phyloP scores from a whole-genome alignment of 2,888 invertebrate species.

The Oxycera nigricornis region DNA sequence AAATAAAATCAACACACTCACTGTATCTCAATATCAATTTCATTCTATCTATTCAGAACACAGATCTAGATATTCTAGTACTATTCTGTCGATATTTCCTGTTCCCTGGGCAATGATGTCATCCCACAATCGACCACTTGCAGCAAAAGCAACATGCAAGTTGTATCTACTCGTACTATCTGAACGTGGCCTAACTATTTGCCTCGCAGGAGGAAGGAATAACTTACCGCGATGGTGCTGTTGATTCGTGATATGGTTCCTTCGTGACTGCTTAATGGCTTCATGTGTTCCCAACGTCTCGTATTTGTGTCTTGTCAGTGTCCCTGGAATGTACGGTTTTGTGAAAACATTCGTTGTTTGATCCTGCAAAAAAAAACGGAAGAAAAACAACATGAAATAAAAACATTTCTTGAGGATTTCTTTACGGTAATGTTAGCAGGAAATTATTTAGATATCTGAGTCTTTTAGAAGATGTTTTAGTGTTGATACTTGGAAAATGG shows the following conservation, averaged over 20 bases:
- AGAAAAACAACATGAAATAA: neutral
- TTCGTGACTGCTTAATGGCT: conserved; percentile 55
- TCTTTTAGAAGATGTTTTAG: neutral
- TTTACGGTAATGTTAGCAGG: neutral
- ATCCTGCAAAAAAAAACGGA: conserved; percentile 33
- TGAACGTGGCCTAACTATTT: neutral
- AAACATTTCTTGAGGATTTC: conserved; percentile 9
- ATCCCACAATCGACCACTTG: neutral
- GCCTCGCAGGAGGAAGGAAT: conserved; percentile 24
- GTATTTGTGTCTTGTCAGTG: conserved; percentile 55
- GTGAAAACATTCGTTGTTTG: conserved; percentile 54
- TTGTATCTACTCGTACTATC: neutral
- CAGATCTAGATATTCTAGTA: too few species aligned
- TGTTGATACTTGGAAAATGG: too few species aligned
- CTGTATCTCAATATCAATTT: too few species aligned
- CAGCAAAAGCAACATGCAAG: neutral
- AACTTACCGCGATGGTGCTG: conserved; percentile 54
- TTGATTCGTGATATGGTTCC: conserved; percentile 52
- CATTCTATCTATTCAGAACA: too few species aligned
- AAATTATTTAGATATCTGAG: neutral
- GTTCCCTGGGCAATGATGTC: neutral
- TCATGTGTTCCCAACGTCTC: conserved; percentile 56
- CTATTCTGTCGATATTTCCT: conserved; percentile 14
- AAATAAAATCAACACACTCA: too few species aligned
- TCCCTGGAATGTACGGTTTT: conserved; percentile 56